Evolutionary conservation across 1,140 invertebrate species (phyloP).

Genomic region (Drosophila auraria): DNA sequence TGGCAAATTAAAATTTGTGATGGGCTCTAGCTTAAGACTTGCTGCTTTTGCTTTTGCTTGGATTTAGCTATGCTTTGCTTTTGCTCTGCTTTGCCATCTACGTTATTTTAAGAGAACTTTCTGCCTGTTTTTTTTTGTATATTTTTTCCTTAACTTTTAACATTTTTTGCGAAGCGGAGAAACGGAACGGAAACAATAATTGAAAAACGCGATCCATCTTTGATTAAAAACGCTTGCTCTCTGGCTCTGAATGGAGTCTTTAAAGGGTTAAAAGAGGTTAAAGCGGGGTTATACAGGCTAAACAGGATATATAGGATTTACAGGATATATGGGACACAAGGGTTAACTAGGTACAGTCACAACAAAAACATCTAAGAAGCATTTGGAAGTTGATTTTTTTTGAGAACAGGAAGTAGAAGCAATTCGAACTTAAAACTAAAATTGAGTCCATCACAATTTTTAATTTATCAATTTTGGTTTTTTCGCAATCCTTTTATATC

Average conservation of each 20-base stretch:
- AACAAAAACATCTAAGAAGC: slow-evolving; percentile 56
- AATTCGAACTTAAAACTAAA: slow-evolving; percentile 78
- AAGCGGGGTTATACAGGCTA: neutral
- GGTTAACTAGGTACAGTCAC: slow-evolving; percentile 30
- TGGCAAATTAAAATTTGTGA: slow-evolving; percentile 83
- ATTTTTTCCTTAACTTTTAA: neutral
- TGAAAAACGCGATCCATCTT: slow-evolving; percentile 65
- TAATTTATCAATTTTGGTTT: slow-evolving; percentile 71
- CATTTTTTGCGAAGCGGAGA: slow-evolving; percentile 40
- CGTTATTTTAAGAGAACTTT: slow-evolving; percentile 7
- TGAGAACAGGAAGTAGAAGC: slow-evolving; percentile 45
- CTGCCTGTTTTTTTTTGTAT: slow-evolving; percentile 18
- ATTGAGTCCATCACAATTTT: slow-evolving; percentile 85
- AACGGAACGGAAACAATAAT: slow-evolving; percentile 62
- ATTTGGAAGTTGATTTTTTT: slow-evolving; percentile 41
- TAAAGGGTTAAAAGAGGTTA: neutral
- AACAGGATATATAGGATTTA: slow-evolving; percentile 29
- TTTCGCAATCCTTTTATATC: slow-evolving; percentile 25
- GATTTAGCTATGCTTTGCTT: slow-evolving; percentile 34
- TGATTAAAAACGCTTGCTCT: slow-evolving; percentile 85
- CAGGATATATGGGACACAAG: slow-evolving; percentile 12
- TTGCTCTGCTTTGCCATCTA: slow-evolving; percentile 29
- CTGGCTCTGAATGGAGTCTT: slow-evolving; percentile 40
- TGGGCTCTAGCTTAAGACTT: slow-evolving; percentile 61
- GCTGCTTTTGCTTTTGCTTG: slow-evolving; percentile 11